These are phyloP conservation scores for Tuberolachnus salignus DNA, from an alignment of 2,888 invertebrate genomes.

Conservation along the genomic window DNA sequence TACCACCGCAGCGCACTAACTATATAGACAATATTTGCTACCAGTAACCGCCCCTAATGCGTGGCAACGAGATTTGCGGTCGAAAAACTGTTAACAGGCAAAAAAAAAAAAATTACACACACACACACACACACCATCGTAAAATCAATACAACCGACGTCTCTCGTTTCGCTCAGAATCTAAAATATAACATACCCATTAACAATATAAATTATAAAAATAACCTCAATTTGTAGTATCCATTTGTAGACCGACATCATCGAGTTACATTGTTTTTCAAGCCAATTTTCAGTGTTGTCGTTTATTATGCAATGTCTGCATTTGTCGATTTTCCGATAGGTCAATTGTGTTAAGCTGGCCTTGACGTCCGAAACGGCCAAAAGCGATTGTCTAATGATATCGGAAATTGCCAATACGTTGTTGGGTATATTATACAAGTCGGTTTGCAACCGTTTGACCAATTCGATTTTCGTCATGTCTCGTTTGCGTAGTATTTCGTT, in stretches of 20 bases:
- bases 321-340: constrained; percentile 1
- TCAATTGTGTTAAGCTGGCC: background rate
- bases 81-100: too few relatives aligned
- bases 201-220: too few relatives aligned
- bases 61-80: too few relatives aligned
- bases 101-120: too few relatives aligned
- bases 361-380: background rate
- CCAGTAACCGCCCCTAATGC: too few relatives aligned
- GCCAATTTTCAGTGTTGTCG: background rate
- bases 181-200: too few relatives aligned
- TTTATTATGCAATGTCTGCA: background rate
- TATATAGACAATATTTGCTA: too few relatives aligned
- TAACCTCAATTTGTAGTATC: constrained; percentile 15
- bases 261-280: background rate
- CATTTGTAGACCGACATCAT: background rate
- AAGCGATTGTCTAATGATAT: background rate
- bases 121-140: too few relatives aligned
- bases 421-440: background rate
- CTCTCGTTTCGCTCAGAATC: too few relatives aligned
- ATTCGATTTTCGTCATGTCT: background rate
- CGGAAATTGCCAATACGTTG: background rate
- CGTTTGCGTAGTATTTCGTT: background rate
- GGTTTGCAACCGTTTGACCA: constrained; percentile 2
- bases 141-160: too few relatives aligned
- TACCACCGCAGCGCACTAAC: too few relatives aligned